A percentile compares a stretch with the other conserved stretches of the same genome.
phyloP scores from a whole-genome alignment of 1,140 invertebrate genomes.

The Pararge aegeria region DNA sequence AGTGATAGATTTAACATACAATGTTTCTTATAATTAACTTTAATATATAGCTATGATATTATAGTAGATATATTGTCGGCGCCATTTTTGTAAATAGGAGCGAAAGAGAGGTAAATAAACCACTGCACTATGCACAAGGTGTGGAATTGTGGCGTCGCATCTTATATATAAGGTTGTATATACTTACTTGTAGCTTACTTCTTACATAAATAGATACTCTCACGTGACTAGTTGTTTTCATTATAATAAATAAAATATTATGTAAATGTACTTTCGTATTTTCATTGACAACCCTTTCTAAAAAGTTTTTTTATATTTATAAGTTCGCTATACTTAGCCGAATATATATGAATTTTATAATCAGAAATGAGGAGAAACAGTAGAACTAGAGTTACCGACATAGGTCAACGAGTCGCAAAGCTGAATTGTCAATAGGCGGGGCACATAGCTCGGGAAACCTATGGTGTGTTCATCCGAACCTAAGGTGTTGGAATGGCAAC shows the following conservation, averaged over 20 bases:
- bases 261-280: conserved; percentile 36
- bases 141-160: conserved; percentile 67
- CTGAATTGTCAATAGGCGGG: too few relatives aligned
- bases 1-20: background rate
- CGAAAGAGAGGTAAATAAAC: conserved; percentile 32
- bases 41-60: background rate
- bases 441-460: too few relatives aligned
- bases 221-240: conserved; percentile 71
- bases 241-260: conserved; percentile 72
- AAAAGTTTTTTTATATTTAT: background rate
- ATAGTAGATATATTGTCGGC: conserved; percentile 19
- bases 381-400: too few relatives aligned
- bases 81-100: conserved; percentile 56
- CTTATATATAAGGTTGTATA: conserved; percentile 31
- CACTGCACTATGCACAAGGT: conserved; percentile 68
- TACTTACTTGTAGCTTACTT: conserved; percentile 19
- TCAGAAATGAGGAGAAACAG: too few relatives aligned
- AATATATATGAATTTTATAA: too few relatives aligned
- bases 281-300: conserved; percentile 13
- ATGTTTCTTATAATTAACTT: background rate
- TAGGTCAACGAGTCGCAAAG: too few relatives aligned
- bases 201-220: conserved; percentile 23
- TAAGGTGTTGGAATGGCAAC: too few relatives aligned
- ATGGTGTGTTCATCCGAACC: too few relatives aligned
- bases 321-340: too few relatives aligned